Evolutionary conservation across 2,888 invertebrate species (phyloP).

Genomic region (Mesopsocus fuscifrons): DNA sequence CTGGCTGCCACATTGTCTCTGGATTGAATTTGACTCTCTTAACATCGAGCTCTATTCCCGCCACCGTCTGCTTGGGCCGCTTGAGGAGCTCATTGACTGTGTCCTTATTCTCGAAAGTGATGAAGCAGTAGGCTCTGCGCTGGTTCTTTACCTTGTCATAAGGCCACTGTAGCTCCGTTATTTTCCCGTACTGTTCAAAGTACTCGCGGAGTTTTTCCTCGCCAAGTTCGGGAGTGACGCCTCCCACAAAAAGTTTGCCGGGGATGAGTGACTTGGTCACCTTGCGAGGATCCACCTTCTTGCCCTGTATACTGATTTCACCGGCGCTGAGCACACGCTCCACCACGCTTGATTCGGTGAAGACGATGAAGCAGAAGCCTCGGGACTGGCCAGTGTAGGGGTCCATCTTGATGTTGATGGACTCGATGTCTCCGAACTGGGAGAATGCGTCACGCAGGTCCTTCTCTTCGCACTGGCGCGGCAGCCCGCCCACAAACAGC

Average conservation of each 20-base stretch:
- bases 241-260: conserved; percentile 44
- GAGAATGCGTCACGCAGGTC: conserved; percentile 40
- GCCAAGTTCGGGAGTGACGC: conserved; percentile 36
- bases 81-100: conserved; percentile 36
- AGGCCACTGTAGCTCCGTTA: conserved; percentile 42
- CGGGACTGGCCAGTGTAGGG: conserved; percentile 38
- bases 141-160: conserved; percentile 43
- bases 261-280: conserved; percentile 41
- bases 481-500: conserved; percentile 42
- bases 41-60: conserved; percentile 35
- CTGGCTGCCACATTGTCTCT: conserved; percentile 25
- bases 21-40: conserved; percentile 36
- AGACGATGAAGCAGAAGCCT: conserved; percentile 46
- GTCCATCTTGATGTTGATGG: conserved; percentile 41
- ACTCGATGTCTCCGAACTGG: conserved; percentile 40
- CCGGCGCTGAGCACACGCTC: conserved; percentile 30
- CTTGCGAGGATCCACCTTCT: conserved; percentile 42
- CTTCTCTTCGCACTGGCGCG: conserved; percentile 37
- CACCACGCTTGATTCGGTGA: conserved; percentile 33
- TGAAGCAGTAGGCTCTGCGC: conserved; percentile 41
- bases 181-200: conserved; percentile 38
- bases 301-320: conserved; percentile 39
- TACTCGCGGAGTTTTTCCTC: conserved; percentile 39
- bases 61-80: conserved; percentile 35
- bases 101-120: conserved; percentile 42